Conservation (phyloP, 2,888 invertebrate genomes). For the Notodonta ziczac region DNA sequence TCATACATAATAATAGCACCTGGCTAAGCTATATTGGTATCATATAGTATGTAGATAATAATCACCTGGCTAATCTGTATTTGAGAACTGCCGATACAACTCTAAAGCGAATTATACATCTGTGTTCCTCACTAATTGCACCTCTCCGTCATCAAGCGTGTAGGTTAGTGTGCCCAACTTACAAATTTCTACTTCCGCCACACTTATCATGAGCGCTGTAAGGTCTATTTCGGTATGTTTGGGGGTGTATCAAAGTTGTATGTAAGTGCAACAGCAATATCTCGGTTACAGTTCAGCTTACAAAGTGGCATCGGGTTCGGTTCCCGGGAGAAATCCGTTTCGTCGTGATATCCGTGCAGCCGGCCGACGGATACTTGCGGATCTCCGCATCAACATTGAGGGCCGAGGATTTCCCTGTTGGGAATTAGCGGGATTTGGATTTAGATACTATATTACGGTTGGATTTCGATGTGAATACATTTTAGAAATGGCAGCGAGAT, state of each 20-base stretch:
- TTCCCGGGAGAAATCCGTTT: constrained; percentile 4
- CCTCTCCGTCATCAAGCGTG: not conserved
- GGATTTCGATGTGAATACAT: not conserved
- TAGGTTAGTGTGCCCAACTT: not conserved
- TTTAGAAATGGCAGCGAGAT: not conserved
- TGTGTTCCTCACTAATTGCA: not conserved
- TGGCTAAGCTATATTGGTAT: too few species aligned
- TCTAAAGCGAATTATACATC: not conserved
- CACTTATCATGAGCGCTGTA: not conserved
- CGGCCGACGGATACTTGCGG: not conserved
- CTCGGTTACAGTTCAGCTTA: not conserved
- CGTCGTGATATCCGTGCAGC: not conserved
- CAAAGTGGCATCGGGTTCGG: constrained; percentile 3
- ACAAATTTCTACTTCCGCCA: not conserved
- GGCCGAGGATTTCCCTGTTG: not conserved
- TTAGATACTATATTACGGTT: not conserved
- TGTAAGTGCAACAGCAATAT: not conserved
- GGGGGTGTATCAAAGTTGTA: not conserved
- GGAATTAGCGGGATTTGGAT: constrained; percentile 4
- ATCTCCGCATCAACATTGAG: constrained; percentile 1
- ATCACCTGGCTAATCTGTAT: not conserved
- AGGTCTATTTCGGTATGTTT: not conserved
- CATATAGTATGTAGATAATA: too few species aligned
- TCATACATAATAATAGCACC: too few species aligned
- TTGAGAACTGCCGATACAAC: not conserved